Percentiles rank a stretch among this genome's conserved stretches.
phyloP scores from a whole-genome alignment of 2,113 vertebrate genomes.

The Dendrocopos noguchii region DNA sequence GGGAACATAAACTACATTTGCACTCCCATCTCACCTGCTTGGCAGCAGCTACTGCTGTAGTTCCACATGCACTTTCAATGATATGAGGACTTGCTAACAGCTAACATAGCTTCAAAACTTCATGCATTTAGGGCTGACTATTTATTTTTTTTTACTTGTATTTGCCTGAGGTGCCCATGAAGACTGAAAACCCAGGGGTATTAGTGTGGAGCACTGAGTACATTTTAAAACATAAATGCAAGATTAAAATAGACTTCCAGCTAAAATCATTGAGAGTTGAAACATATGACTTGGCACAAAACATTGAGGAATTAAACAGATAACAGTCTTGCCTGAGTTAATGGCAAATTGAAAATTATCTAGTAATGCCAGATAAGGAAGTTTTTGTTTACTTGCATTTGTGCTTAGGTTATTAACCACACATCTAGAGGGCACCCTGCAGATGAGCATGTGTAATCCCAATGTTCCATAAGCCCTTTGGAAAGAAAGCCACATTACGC shows the following conservation, averaged over 20 bases:
- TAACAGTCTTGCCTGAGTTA: background rate
- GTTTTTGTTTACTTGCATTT: background rate
- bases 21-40: background rate
- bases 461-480: background rate
- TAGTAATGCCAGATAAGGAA: background rate
- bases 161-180: background rate
- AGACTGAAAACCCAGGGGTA: background rate
- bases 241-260: background rate
- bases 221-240: background rate
- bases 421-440: background rate
- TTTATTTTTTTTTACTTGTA: background rate
- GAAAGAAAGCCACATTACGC: background rate
- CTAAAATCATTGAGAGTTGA: background rate
- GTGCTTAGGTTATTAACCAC: background rate
- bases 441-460: accelerated
- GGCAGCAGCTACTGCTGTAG: background rate
- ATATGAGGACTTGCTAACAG: background rate
- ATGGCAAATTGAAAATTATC: background rate
- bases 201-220: background rate
- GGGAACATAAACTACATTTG: background rate
- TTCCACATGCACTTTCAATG: background rate
- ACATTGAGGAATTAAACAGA: background rate
- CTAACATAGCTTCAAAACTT: background rate
- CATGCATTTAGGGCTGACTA: background rate
- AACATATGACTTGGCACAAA: background rate